phyloP scores from a whole-genome alignment of 2,888 invertebrate species.

The Drosophila greeni region DNA sequence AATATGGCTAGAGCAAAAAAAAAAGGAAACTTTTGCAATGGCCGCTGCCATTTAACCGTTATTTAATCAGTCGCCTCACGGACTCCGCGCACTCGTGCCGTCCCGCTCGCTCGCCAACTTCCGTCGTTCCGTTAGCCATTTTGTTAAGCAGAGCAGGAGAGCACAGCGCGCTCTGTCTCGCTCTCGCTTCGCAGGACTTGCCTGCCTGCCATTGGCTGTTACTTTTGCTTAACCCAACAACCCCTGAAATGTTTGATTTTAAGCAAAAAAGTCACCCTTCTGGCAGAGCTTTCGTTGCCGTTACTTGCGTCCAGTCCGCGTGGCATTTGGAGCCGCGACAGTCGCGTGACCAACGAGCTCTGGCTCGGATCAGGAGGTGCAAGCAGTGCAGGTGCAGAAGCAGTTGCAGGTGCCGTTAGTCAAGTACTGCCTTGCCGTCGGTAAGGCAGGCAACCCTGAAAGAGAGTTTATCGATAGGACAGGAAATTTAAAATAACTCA shows the following conservation, averaged over 20 bases:
- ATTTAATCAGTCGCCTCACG: conserved; percentile 61
- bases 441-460: not conserved
- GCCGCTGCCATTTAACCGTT: conserved; percentile 67
- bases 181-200: conserved; percentile 25
- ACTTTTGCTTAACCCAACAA: not conserved
- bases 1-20: conserved; percentile 9
- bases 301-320: conserved; percentile 1
- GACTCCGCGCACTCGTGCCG: conserved; percentile 33
- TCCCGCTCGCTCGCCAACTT: conserved; percentile 55
- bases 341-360: conserved; percentile 10
- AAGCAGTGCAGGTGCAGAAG: not conserved
- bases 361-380: not conserved
- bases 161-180: conserved; percentile 31
- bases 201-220: conserved; percentile 20
- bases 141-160: conserved; percentile 58
- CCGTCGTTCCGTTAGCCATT: conserved; percentile 74
- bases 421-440: conserved; percentile 2
- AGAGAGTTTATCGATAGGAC: not conserved
- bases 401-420: not conserved
- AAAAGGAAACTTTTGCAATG: conserved; percentile 42
- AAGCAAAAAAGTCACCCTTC: conserved; percentile 12
- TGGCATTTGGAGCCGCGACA: conserved; percentile 4
- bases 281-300: conserved; percentile 2
- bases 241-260: conserved; percentile 5
- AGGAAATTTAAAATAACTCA: not conserved